Percentiles rank a stretch among this genome's conserved stretches.
Evolutionary conservation across 2,888 invertebrate genomes (phyloP).

Genomic region (Rhagonycha fulva): DNA sequence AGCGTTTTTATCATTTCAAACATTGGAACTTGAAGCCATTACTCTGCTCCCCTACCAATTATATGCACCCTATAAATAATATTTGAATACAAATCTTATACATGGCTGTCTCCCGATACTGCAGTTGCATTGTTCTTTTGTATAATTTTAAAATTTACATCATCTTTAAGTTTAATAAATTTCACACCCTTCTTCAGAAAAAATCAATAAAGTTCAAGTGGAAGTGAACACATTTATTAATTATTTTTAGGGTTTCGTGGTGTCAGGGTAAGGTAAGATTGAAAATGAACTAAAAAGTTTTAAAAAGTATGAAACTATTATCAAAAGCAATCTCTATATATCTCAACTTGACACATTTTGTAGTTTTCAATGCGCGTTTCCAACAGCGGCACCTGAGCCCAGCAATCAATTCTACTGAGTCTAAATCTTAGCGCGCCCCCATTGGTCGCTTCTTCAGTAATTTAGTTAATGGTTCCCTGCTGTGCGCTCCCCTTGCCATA

Average conservation of each 20-base stretch:
- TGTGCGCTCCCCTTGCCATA: slow-evolving; percentile 52
- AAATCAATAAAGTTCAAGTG: neutral
- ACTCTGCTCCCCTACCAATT: neutral
- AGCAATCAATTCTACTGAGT: slow-evolving; percentile 53
- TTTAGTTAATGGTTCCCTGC: slow-evolving; percentile 58
- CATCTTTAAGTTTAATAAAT: neutral
- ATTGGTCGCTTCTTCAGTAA: slow-evolving; percentile 55
- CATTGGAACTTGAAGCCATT: neutral
- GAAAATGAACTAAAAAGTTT: slow-evolving; percentile 22
- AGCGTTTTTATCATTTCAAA: neutral
- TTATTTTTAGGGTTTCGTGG: neutral
- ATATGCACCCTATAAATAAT: slow-evolving; percentile 1
- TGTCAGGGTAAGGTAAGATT: neutral
- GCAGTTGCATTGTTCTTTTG: neutral
- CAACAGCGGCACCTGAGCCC: slow-evolving; percentile 52
- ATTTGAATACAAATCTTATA: slow-evolving; percentile 4
- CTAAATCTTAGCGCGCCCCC: slow-evolving; percentile 52
- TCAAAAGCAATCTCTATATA: slow-evolving; percentile 34
- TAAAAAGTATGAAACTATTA: slow-evolving; percentile 27
- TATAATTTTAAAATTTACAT: neutral
- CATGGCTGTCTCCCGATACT: neutral
- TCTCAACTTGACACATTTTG: slow-evolving; percentile 35
- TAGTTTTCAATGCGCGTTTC: slow-evolving; percentile 39
- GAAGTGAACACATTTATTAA: neutral
- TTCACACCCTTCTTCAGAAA: neutral